Conservation (phyloP, 2,113 vertebrate species). For the Sturnus vulgaris region DNA sequence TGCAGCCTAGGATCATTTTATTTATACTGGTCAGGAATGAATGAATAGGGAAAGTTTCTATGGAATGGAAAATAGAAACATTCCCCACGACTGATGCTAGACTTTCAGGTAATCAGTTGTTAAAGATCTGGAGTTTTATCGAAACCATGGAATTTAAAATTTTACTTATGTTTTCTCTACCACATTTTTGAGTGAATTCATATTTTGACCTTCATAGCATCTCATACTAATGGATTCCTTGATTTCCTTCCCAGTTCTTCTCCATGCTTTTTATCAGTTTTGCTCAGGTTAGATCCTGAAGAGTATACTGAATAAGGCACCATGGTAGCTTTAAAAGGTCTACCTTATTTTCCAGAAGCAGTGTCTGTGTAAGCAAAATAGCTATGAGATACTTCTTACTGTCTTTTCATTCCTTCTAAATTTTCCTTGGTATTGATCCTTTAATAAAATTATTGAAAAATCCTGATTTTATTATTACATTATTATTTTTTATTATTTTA, state of each 20-base stretch:
- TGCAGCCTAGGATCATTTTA: background rate
- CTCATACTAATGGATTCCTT: background rate
- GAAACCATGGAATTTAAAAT: background rate
- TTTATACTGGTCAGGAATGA: background rate
- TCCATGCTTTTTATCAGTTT: background rate
- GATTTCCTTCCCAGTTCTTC: background rate
- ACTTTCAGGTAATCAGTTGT: background rate
- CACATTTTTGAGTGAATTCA: background rate
- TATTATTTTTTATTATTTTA: background rate
- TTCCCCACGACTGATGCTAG: background rate
- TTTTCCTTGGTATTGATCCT: background rate
- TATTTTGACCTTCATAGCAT: background rate
- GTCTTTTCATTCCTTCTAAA: background rate
- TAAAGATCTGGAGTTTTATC: background rate
- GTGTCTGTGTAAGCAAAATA: background rate
- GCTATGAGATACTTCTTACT: background rate
- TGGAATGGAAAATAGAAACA: background rate
- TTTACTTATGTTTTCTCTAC: background rate
- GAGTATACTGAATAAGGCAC: fast-evolving
- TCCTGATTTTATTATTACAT: background rate
- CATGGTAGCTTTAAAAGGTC: background rate
- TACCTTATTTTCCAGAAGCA: background rate
- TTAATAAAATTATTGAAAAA: background rate
- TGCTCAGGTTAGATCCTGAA: background rate
- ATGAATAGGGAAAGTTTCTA: background rate